These are phyloP conservation scores for Alectoris magna DNA, from an alignment of 2,797 vertebrate genomes.

Conservation along the genomic window DNA sequence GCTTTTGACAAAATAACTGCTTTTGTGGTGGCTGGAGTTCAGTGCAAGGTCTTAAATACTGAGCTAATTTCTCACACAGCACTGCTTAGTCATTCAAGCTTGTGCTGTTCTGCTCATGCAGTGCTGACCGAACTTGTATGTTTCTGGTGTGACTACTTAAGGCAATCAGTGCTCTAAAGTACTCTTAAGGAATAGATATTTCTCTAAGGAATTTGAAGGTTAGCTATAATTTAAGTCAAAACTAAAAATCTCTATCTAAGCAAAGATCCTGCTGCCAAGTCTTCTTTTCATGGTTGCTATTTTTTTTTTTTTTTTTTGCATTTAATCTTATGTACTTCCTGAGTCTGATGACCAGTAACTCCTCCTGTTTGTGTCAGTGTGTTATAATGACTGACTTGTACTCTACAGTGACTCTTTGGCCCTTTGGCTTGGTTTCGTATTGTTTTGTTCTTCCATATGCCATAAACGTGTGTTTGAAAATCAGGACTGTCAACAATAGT, in stretches of 20 bases:
- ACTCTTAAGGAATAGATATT: not conserved
- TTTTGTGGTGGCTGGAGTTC: not conserved
- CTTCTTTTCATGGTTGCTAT: not conserved
- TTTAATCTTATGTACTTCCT: not conserved
- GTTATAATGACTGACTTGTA: not conserved
- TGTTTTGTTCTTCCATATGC: not conserved
- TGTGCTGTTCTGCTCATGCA: not conserved
- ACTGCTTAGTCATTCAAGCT: not conserved
- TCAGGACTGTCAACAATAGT: not conserved
- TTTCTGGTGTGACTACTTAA: not conserved
- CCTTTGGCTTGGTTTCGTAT: not conserved
- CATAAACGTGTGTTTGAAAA: not conserved
- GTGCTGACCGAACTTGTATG: not conserved
- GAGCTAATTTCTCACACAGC: not conserved
- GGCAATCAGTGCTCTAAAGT: not conserved
- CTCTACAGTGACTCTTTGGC: not conserved
- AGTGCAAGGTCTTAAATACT: not conserved
- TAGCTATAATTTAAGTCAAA: not conserved
- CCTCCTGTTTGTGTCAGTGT: not conserved
- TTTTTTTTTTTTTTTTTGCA: not conserved
- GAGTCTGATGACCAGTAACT: not conserved
- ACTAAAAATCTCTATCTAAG: not conserved
- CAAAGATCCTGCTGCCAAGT: not conserved
- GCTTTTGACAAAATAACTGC: not conserved
- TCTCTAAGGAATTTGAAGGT: not conserved